These are phyloP conservation scores for Bembecia ichneumoniformis DNA, from an alignment of 2,888 invertebrate species.

Conservation along the genomic window DNA sequence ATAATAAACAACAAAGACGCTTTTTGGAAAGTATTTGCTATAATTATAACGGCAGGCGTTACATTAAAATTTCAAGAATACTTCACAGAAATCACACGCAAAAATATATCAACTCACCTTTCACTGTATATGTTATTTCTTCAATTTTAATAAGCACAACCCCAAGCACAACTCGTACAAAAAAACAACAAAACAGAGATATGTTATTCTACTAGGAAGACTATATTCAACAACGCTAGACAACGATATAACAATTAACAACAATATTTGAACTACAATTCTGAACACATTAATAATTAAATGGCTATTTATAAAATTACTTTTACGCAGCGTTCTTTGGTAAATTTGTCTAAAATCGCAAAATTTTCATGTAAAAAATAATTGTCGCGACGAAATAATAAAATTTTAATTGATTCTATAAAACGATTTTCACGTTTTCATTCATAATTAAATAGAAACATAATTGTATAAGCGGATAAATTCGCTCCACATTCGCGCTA, in stretches of 20 bases:
- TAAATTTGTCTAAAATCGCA: not conserved
- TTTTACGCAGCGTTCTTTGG: not conserved
- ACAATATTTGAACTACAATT: slow-evolving; percentile 16
- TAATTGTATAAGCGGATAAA: slow-evolving; percentile 34
- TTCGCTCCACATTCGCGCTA: slow-evolving; percentile 53
- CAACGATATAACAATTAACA: slow-evolving; percentile 12
- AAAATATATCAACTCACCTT: slow-evolving; percentile 36
- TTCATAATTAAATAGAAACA: slow-evolving; percentile 51
- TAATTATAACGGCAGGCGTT: no score
- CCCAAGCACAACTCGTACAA: slow-evolving; percentile 42
- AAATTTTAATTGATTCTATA: not conserved
- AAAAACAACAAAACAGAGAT: slow-evolving; percentile 18
- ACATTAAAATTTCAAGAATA: not conserved
- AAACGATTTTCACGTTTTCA: slow-evolving; percentile 36
- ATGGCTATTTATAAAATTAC: not conserved
- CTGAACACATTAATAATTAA: not conserved
- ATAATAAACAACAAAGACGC: no score
- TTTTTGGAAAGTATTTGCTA: no score
- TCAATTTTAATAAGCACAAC: slow-evolving; percentile 31
- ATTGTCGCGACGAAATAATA: not conserved
- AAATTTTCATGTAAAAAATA: not conserved
- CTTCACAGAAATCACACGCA: not conserved
- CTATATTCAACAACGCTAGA: slow-evolving; percentile 14
- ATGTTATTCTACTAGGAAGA: slow-evolving; percentile 24
- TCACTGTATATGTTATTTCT: slow-evolving; percentile 40